Conservation (phyloP, 2,888 invertebrate species). For the Stenodera caucasica region DNA sequence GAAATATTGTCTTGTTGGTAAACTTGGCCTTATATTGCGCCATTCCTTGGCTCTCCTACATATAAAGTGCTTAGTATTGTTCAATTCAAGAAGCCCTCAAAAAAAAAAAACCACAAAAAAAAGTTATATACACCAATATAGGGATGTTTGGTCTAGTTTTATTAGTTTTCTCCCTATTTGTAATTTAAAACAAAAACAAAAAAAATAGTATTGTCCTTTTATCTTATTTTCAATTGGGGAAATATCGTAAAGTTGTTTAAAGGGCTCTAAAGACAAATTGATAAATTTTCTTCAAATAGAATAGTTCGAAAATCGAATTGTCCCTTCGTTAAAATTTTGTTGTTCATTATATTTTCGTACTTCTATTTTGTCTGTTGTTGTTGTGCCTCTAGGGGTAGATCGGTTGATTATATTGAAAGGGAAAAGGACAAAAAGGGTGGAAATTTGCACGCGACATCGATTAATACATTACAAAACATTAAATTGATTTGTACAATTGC, state of each 20-base stretch:
- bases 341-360: slow-evolving; percentile 1
- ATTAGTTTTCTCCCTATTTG: slow-evolving; percentile 23
- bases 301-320: slow-evolving; percentile 13
- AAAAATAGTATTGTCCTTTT: too few relatives aligned
- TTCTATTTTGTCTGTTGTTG: neutral
- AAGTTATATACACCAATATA: slow-evolving; percentile 1
- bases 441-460: slow-evolving; percentile 23
- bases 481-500: slow-evolving; percentile 26
- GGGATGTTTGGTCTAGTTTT: slow-evolving; percentile 7
- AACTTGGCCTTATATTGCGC: slow-evolving; percentile 26
- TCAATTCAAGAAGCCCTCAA: slow-evolving; percentile 6
- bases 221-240: too few relatives aligned
- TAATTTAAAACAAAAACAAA: too few relatives aligned
- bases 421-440: neutral
- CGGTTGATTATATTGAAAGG: neutral
- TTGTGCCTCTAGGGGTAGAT: neutral
- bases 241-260: slow-evolving; percentile 23
- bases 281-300: neutral
- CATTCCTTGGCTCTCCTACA: slow-evolving; percentile 16
- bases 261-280: neutral
- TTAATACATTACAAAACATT: slow-evolving; percentile 19
- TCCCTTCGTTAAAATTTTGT: slow-evolving; percentile 19
- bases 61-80: slow-evolving; percentile 23
- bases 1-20: slow-evolving; percentile 25
- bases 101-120: neutral